Evolutionary conservation across 2,888 invertebrate species (phyloP).

Genomic region (Ectemnius continuus): DNA sequence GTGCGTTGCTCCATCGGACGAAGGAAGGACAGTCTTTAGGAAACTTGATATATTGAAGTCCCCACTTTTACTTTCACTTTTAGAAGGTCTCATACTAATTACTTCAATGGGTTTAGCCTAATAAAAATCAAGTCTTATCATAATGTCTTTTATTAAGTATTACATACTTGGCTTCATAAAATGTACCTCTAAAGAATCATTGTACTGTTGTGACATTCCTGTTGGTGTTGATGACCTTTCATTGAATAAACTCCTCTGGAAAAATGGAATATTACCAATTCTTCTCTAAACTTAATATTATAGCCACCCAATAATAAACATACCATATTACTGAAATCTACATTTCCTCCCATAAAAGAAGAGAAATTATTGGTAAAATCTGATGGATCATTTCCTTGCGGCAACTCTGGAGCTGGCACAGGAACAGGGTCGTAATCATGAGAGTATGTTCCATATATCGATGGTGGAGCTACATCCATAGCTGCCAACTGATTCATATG

Average conservation of each 20-base stretch:
- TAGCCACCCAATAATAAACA: too few species aligned
- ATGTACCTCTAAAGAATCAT: conserved; percentile 72
- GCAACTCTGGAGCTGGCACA: conserved; percentile 69
- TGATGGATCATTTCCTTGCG: conserved; percentile 63
- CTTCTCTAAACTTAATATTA: background rate
- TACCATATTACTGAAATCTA: conserved; percentile 81
- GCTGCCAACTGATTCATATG: conserved; percentile 66
- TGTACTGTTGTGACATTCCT: conserved; percentile 68
- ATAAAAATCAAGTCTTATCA: conserved; percentile 25
- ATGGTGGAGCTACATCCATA: conserved; percentile 72
- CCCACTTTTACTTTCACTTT: conserved; percentile 74
- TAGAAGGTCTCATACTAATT: conserved; percentile 80
- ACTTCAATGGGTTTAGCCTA: conserved; percentile 81
- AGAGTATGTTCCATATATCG: conserved; percentile 74
- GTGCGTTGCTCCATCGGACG: conserved; percentile 71
- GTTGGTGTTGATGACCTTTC: conserved; percentile 70
- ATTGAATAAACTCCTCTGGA: conserved; percentile 75
- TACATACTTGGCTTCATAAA: conserved; percentile 16
- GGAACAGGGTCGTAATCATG: conserved; percentile 74
- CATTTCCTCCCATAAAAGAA: conserved; percentile 83
- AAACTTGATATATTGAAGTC: conserved; percentile 81
- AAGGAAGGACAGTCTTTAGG: conserved; percentile 80
- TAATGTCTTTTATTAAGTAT: conserved; percentile 7
- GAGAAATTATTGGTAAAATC: conserved; percentile 81
- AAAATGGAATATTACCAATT: conserved; percentile 18